A percentile compares a stretch with the other conserved stretches of the same genome.
Conservation (phyloP, 2,888 invertebrate genomes). For the Parnassius orleans region DNA sequence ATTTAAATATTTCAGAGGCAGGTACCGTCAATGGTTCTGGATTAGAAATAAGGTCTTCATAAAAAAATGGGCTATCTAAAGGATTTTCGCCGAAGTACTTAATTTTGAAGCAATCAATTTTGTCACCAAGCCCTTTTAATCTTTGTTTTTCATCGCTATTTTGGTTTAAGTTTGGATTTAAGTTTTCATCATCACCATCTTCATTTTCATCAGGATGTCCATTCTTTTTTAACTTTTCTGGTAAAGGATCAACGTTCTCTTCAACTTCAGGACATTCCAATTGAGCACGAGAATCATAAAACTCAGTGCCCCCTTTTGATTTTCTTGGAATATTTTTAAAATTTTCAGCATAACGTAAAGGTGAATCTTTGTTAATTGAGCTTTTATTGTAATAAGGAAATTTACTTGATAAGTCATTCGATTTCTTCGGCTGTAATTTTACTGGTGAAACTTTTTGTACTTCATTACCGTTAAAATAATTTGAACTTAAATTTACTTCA, state of each 20-base stretch:
- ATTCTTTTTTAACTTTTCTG: conserved; percentile 67
- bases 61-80: conserved; percentile 87
- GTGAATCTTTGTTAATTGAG: conserved; percentile 77
- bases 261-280: conserved; percentile 79
- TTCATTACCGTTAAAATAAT: conserved; percentile 50
- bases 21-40: conserved; percentile 66
- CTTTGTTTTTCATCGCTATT: conserved; percentile 65
- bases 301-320: conserved; percentile 83
- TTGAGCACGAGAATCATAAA: conserved; percentile 84
- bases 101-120: conserved; percentile 86
- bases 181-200: conserved; percentile 42
- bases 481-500: conserved; percentile 53
- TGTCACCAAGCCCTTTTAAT: conserved; percentile 84
- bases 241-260: conserved; percentile 76
- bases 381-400: conserved; percentile 84
- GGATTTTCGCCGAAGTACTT: conserved; percentile 89
- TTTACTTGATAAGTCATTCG: conserved; percentile 54
- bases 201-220: conserved; percentile 54
- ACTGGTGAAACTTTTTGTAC: conserved; percentile 43
- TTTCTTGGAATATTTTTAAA: conserved; percentile 83
- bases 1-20: conserved; percentile 40
- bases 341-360: conserved; percentile 84
- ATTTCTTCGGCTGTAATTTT: conserved; percentile 34
- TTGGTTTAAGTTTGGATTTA: conserved; percentile 39
- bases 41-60: conserved; percentile 74